A percentile compares a stretch with the other conserved stretches of the same genome.
Conservation (phyloP, 2,113 vertebrate species). For the Bungarus multicinctus region DNA sequence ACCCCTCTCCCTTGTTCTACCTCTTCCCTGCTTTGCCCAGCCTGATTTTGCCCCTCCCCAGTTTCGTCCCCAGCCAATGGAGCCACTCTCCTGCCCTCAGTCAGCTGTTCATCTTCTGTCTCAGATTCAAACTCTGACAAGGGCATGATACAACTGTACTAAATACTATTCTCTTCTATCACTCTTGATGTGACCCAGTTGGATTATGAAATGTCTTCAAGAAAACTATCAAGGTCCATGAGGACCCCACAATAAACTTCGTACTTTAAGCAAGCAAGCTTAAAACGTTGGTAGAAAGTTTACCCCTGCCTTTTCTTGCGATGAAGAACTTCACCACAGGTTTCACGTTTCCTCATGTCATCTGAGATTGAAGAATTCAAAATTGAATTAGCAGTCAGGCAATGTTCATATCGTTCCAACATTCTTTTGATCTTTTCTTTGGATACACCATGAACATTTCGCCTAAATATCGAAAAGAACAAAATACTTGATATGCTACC, state of each 20-base stretch:
- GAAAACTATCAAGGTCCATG: neutral
- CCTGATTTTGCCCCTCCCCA: too few relatives aligned
- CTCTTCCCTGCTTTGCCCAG: too few relatives aligned
- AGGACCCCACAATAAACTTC: neutral
- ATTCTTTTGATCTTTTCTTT: constrained; percentile 88
- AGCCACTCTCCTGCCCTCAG: too few relatives aligned
- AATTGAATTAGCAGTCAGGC: constrained; percentile 81
- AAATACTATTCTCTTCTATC: neutral
- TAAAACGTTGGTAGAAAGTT: constrained; percentile 23
- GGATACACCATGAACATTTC: constrained; percentile 82
- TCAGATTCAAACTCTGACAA: too few relatives aligned
- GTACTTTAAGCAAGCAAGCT: neutral
- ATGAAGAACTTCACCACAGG: constrained; percentile 49
- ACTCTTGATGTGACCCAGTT: neutral
- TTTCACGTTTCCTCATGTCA: constrained; percentile 58
- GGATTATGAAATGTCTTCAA: neutral
- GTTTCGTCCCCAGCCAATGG: too few relatives aligned
- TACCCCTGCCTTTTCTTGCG: constrained; percentile 62
- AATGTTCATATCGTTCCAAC: constrained; percentile 83
- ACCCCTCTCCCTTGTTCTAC: too few relatives aligned
- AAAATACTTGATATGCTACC: neutral
- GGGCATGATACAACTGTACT: neutral
- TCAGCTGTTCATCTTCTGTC: too few relatives aligned
- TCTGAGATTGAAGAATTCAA: constrained; percentile 78
- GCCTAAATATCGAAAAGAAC: constrained; percentile 68